Conservation (phyloP, 1,140 invertebrate species). For the Eupeodes corollae region DNA sequence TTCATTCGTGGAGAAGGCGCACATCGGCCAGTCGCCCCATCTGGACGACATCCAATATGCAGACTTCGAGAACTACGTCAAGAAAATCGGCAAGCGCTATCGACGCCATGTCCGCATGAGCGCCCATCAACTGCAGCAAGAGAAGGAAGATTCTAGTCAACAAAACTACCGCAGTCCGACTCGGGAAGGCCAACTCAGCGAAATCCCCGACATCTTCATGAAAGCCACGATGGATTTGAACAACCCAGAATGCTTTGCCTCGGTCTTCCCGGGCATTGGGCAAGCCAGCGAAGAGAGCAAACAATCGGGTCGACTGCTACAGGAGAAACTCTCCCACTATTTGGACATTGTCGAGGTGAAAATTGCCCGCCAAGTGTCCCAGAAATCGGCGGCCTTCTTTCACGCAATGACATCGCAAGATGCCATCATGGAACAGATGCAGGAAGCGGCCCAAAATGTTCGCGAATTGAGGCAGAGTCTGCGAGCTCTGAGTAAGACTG, state of each 20-base stretch:
- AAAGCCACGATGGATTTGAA: constrained; percentile 70
- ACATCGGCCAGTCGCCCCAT: constrained; percentile 64
- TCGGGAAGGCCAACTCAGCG: constrained; percentile 41
- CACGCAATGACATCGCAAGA: constrained; percentile 95
- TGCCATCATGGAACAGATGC: constrained; percentile 79
- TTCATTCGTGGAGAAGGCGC: constrained; percentile 71
- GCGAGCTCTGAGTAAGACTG: constrained; percentile 59
- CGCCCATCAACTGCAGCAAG: constrained; percentile 14
- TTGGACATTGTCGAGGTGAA: constrained; percentile 91
- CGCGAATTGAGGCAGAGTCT: constrained; percentile 58
- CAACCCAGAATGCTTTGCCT: constrained; percentile 69
- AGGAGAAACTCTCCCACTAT: constrained; percentile 77
- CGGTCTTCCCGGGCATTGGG: constrained; percentile 63
- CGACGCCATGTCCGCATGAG: constrained; percentile 40
- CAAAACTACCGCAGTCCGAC: constrained; percentile 7
- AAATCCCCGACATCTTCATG: constrained; percentile 80
- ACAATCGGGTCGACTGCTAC: constrained; percentile 40
- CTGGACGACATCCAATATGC: constrained; percentile 71
- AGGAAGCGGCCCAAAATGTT: constrained; percentile 68
- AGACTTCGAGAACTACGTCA: constrained; percentile 82
- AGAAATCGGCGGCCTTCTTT: constrained; percentile 92
- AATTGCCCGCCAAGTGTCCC: constrained; percentile 88
- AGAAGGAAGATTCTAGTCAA: neutral
- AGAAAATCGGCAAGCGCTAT: constrained; percentile 56
- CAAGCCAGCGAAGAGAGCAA: constrained; percentile 34